Conservation (phyloP, 2,797 vertebrate genomes). For the Gymnothorax javanicus region DNA sequence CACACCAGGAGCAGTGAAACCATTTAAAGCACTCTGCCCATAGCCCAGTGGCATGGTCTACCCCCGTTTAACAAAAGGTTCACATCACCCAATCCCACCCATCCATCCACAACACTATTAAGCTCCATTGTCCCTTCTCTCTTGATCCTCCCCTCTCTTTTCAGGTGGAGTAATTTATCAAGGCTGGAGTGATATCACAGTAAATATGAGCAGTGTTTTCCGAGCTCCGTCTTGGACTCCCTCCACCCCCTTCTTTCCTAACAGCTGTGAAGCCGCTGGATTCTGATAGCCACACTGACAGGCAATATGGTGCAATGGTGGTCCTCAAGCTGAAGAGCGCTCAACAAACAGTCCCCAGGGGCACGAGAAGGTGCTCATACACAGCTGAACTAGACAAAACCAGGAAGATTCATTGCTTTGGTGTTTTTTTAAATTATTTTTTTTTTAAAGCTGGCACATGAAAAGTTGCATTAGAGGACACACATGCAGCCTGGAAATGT, state of each 20-base stretch:
- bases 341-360: neutral
- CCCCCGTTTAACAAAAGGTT: neutral
- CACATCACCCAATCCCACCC: neutral
- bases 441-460: neutral
- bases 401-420: neutral
- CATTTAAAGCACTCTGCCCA: neutral
- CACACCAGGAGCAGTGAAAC: neutral
- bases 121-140: neutral
- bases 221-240: neutral
- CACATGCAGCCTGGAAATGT: neutral
- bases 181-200: neutral
- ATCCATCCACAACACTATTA: neutral
- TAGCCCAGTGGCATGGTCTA: neutral
- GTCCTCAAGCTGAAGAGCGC: neutral
- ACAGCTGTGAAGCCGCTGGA: neutral
- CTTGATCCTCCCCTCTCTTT: neutral
- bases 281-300: neutral
- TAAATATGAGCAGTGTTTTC: neutral
- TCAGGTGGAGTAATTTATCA: neutral
- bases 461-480: neutral
- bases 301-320: neutral
- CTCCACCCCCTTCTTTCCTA: neutral
- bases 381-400: neutral
- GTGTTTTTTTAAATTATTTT: no score
- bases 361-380: neutral